These are phyloP conservation scores for Holocentrus rufus DNA, from an alignment of 2,797 vertebrate species.

Conservation along the genomic window DNA sequence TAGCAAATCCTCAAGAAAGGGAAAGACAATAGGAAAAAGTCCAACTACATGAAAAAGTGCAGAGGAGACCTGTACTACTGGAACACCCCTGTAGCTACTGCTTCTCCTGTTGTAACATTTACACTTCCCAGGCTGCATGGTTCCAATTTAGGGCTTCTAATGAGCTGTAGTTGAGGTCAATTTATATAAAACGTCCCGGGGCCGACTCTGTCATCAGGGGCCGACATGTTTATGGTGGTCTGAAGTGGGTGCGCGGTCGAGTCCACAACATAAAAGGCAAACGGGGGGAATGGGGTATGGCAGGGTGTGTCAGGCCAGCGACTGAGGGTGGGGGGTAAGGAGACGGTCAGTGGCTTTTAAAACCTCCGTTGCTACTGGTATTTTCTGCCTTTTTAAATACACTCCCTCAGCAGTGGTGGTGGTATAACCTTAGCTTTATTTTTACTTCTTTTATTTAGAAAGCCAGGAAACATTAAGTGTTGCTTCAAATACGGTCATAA, in stretches of 20 bases:
- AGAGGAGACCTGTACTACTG: constrained; percentile 33
- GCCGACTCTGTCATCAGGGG: constrained; percentile 85
- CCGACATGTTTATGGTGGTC: constrained; percentile 87
- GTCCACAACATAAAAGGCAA: constrained; percentile 83
- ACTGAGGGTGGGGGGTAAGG: constrained; percentile 73
- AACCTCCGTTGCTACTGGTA: constrained; percentile 75
- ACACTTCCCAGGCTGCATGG: constrained; percentile 81
- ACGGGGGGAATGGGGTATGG: constrained; percentile 72
- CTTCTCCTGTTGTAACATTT: constrained; percentile 71
- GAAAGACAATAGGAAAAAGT: not conserved
- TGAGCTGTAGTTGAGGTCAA: constrained; percentile 88
- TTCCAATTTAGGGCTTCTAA: constrained; percentile 87
- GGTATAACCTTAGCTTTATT: constrained; percentile 81
- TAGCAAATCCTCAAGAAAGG: not conserved
- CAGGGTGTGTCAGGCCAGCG: constrained; percentile 76
- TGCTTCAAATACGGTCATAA: constrained; percentile 81
- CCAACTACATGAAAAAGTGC: too few relatives aligned
- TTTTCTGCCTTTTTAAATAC: constrained; percentile 79
- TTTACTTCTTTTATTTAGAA: constrained; percentile 84
- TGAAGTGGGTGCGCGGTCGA: constrained; percentile 84
- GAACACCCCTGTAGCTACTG: constrained; percentile 57
- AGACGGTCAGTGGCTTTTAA: constrained; percentile 83
- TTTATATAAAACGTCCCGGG: constrained; percentile 83
- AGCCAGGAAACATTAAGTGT: constrained; percentile 82
- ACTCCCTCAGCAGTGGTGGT: constrained; percentile 63